Evolutionary conservation across 92 coral and sea anemone genomes (phyloP), one percentile per base, ranked within the genome.

Genomic region (Palythoa grandiflora): DNA sequence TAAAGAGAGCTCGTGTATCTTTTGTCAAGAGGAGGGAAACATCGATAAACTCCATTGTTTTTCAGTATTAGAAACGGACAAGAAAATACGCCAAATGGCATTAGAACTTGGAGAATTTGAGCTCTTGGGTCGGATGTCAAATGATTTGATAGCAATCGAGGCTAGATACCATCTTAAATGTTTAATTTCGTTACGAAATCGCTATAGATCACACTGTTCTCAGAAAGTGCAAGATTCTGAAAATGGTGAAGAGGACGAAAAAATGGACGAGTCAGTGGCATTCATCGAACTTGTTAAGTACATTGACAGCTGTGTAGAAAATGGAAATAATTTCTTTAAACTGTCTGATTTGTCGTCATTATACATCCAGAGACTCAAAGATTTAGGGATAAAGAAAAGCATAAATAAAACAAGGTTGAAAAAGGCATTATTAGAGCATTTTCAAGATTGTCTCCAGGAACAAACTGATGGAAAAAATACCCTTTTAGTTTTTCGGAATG

Each of bases 151-250:
- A 12, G 73, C 38, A 6, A 68, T 68, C 10, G 73, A 68, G 15
- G 73, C 15, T 11, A 68, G 6, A 68, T 68, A 68, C 15, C 73
- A 68, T 68, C 39, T 68, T 6, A 21, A 68, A 28, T 68, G 73
- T 68, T 13, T 68, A 35, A 17, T 37, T 20, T 75, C 10, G 20
- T 61, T 61, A 19, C 74, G 20, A 85, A 85, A 85, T 74, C 74
- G 83, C n/a, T 50, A 59, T 17, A 75, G 89, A 68, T 85, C 83
- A 38, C 15, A 47, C 28, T 85, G 89, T 66, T 9, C 59, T 13
- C 89, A 85, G 61, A 85, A 74, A 85, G 57, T 54, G 2, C 83
- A 74, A 74, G 40, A 60, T 74, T 40, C 73, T 54, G 73, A 50
- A 15, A 81, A 61, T 61, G 68, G 47, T 20, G 21, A 16, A 16